phyloP scores from a whole-genome alignment of 2,113 vertebrate genomes.

The Plecotus auritus region DNA sequence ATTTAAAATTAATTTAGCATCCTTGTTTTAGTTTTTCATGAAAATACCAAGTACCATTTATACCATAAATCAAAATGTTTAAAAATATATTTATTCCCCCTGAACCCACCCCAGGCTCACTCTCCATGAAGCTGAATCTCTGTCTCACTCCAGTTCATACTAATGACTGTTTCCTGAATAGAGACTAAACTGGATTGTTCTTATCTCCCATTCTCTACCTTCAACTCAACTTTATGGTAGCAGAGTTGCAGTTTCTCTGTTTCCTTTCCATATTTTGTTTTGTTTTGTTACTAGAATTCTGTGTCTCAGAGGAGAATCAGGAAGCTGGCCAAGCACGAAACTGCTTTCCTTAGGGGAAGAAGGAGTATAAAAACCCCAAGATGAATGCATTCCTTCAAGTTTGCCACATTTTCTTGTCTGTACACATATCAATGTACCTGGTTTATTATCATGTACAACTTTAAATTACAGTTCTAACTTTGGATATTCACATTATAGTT shows the following conservation, averaged over 20 bases:
- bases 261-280: neutral
- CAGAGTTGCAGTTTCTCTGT: neutral
- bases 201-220: neutral
- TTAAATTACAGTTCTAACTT: neutral
- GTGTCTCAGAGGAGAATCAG: neutral
- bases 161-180: neutral
- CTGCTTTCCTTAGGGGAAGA: neutral
- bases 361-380: neutral
- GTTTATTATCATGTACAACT: neutral
- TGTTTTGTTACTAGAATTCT: neutral
- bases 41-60: neutral
- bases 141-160: rapidly evolving
- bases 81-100: neutral
- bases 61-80: neutral
- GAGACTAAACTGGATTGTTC: neutral
- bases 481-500: neutral
- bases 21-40: neutral
- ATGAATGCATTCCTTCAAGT: neutral
- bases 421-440: neutral
- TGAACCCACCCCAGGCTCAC: neutral
- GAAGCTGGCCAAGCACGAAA: neutral
- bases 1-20: neutral
- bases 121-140: neutral
- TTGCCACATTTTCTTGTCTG: neutral
- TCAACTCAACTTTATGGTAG: neutral